phyloP scores from a whole-genome alignment of 2,797 vertebrate species.

The Enteromius thamalakanensis region DNA sequence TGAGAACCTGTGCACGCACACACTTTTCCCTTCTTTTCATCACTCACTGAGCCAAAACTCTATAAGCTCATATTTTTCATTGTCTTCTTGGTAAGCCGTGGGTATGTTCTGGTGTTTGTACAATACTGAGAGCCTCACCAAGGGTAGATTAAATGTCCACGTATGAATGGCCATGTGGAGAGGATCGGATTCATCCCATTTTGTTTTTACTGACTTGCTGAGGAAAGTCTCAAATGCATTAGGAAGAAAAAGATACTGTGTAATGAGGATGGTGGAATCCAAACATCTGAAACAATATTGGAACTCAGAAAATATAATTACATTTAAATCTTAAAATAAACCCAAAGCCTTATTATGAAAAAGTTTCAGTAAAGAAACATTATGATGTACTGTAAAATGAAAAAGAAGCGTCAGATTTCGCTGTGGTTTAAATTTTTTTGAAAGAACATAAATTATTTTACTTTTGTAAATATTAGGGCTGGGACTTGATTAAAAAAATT shows the following conservation, averaged over 20 bases:
- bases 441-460: too few relatives aligned
- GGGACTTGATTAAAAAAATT: too few relatives aligned
- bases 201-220: neutral
- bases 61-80: slow-evolving; percentile 31
- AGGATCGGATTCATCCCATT: neutral
- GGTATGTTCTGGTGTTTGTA: slow-evolving; percentile 28
- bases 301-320: neutral
- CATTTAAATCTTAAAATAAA: neutral
- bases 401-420: neutral
- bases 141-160: slow-evolving; percentile 18
- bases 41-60: slow-evolving; percentile 33
- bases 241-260: neutral
- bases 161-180: neutral
- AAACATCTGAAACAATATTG: neutral
- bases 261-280: neutral
- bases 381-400: neutral
- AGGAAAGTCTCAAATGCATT: neutral
- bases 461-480: too few relatives aligned
- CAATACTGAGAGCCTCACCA: slow-evolving; percentile 23
- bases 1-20: slow-evolving; percentile 38
- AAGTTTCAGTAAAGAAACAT: neutral
- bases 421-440: neutral
- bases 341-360: neutral
- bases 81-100: slow-evolving; percentile 12
- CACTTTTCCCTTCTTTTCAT: slow-evolving; percentile 37